Percentiles rank a stretch among this genome's conserved stretches.
Evolutionary conservation across 2,888 invertebrate genomes (phyloP).

Genomic region (Congeria kusceri): DNA sequence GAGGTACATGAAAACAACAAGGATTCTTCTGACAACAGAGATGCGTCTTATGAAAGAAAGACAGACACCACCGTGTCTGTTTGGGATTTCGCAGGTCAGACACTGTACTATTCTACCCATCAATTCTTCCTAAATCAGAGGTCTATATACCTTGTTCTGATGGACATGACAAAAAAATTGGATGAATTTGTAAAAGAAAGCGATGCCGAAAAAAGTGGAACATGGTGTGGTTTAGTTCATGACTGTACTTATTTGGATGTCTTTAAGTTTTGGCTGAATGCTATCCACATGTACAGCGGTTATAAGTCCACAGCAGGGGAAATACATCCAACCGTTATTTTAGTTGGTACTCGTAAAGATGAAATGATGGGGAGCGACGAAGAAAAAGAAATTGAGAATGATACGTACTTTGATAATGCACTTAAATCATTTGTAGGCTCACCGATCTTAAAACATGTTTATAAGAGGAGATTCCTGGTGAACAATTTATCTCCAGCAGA

Average conservation of each 20-base stretch:
- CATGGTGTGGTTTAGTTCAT: not conserved
- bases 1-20: not conserved
- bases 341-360: constrained; percentile 56
- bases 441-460: constrained; percentile 26
- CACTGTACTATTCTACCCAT: constrained; percentile 56
- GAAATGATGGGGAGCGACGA: constrained; percentile 27
- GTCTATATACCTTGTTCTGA: constrained; percentile 52
- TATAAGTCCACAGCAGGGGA: constrained; percentile 2
- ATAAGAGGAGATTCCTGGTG: constrained; percentile 30
- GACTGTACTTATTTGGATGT: constrained; percentile 49
- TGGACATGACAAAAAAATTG: constrained; percentile 42
- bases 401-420: constrained; percentile 47
- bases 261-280: constrained; percentile 57
- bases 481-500: constrained; percentile 24
- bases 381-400: constrained; percentile 41
- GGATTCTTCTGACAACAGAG: not conserved
- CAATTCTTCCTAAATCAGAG: constrained; percentile 55
- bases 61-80: constrained; percentile 27
- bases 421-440: constrained; percentile 32
- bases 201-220: not conserved
- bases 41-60: not conserved
- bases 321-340: constrained; percentile 43
- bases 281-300: constrained; percentile 49
- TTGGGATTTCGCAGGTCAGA: constrained; percentile 56
- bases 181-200: constrained; percentile 13